These are phyloP conservation scores for Tokudaia tokunoshimensis DNA, from an alignment of 2,797 vertebrate genomes.

Conservation along the genomic window DNA sequence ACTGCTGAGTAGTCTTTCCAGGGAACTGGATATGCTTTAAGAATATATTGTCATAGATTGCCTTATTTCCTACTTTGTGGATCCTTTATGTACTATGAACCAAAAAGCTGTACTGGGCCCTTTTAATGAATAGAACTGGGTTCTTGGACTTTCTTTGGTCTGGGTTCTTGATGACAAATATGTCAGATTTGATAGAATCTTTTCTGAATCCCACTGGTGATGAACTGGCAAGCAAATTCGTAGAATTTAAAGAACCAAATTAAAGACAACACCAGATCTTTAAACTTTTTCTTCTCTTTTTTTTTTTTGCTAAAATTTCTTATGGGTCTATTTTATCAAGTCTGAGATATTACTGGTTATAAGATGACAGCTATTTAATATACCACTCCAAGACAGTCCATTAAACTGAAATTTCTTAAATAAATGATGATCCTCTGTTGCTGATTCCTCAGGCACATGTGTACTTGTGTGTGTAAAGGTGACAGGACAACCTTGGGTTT, in stretches of 20 bases:
- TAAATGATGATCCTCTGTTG: neutral
- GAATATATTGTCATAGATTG: conserved; percentile 8
- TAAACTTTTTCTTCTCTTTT: conserved; percentile 3
- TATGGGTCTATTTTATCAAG: conserved; percentile 22
- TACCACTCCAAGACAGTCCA: neutral
- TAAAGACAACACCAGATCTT: conserved; percentile 19
- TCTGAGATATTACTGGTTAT: conserved; percentile 14
- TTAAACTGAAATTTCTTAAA: conserved; percentile 59
- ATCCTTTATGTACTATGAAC: conserved; percentile 34
- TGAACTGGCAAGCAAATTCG: neutral
- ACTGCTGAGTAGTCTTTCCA: neutral
- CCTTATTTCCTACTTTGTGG: conserved; percentile 20
- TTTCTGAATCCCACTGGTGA: conserved; percentile 27
- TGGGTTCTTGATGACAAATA: conserved; percentile 62
- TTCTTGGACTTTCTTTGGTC: conserved; percentile 39
- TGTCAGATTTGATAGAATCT: conserved; percentile 54
- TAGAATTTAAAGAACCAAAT: conserved; percentile 59
- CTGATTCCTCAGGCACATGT: neutral
- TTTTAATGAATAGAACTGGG: conserved; percentile 4
- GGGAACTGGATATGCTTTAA: neutral
- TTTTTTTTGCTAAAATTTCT: conserved; percentile 19
- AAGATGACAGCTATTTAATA: conserved; percentile 52
- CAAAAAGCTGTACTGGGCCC: conserved; percentile 13
- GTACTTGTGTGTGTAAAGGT: neutral
- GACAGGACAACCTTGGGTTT: neutral